Evolutionary conservation across 2,797 vertebrate species (phyloP), one percentile per base, ranked within the genome.

Genomic region (Odontamblyopus rebecca): DNA sequence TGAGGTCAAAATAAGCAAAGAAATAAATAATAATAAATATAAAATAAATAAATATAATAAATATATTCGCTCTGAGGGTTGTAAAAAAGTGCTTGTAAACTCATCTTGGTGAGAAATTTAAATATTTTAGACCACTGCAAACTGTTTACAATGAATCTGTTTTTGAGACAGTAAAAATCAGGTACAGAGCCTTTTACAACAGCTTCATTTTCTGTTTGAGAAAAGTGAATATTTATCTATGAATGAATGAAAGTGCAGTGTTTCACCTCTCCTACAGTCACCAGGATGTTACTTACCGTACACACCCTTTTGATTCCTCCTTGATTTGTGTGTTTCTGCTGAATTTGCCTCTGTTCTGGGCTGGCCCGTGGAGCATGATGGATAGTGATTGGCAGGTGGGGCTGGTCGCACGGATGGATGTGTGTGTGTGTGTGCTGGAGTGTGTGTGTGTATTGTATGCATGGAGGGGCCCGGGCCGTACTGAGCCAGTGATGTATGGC

Each of bases 401-500:
- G 16, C 8, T 18, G 50, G 13, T 1, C 4, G 48, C 16, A 4
- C 2, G 48, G 3, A n/a, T 56, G 53, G 7, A 6, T 54, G 18
- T 23, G 6, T 44, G 12, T 16, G 13, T 48, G 44, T 5, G 53
- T 48, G 23, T 44, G 27, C 19, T 18, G n/a, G 44, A 32, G 44
- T 19, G 44, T 19, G 44, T 44, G 61, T 26, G 62, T 48, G 23
- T 48, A 27, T 5, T 67, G 44, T 67, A 30, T 67, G 50, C 19
- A n/a, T 56, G 50, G 16, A 18, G 18, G 66, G 50, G 29, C 51
- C 50, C 51, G 30, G 51, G 27, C 48, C 26, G 84, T 85, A 84
- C 83, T 83, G 76, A 68, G 75, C 8, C 1, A 66, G 41, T 93
- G 91, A 93, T 92, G 76, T 91, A 93, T 91, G 57, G 78, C 77